Conservation (phyloP, 2,797 vertebrate species). For the Kryptopterus vitreolus region DNA sequence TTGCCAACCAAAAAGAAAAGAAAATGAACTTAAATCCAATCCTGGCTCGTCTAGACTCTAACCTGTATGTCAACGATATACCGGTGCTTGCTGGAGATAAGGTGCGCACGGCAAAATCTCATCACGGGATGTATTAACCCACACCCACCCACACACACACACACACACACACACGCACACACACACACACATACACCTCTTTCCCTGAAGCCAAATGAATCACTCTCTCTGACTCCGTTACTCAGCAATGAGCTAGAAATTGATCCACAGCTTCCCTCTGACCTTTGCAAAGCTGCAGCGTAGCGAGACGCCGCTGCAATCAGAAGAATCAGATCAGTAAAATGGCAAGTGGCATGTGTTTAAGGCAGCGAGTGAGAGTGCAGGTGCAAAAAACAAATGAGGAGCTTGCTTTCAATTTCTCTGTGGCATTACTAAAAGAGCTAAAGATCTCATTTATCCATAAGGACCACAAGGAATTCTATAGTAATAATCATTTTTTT, state of each 20-base stretch:
- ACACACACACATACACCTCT: neutral
- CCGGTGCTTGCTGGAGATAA: constrained; percentile 70
- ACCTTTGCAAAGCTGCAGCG: constrained; percentile 59
- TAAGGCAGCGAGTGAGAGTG: neutral
- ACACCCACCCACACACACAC: constrained; percentile 42
- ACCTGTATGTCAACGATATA: constrained; percentile 65
- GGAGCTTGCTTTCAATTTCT: neutral
- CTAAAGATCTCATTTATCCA: neutral
- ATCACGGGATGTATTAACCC: constrained; percentile 69
- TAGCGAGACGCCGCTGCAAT: constrained; percentile 28
- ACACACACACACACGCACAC: neutral
- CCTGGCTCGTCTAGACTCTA: constrained; percentile 36
- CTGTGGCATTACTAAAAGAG: neutral
- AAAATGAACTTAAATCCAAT: constrained; percentile 31
- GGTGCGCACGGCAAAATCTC: constrained; percentile 69
- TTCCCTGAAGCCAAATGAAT: constrained; percentile 69
- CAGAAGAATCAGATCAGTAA: constrained; percentile 21
- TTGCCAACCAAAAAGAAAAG: neutral
- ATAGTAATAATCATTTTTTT: neutral
- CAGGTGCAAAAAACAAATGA: neutral
- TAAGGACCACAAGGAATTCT: neutral
- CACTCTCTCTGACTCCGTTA: constrained; percentile 74
- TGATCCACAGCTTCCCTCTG: constrained; percentile 72
- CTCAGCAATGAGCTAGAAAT: constrained; percentile 73
- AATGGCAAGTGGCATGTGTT: constrained; percentile 34